Evolutionary conservation across 2,888 invertebrate genomes (phyloP).

Genomic region (Archaeoteleia sp.): DNA sequence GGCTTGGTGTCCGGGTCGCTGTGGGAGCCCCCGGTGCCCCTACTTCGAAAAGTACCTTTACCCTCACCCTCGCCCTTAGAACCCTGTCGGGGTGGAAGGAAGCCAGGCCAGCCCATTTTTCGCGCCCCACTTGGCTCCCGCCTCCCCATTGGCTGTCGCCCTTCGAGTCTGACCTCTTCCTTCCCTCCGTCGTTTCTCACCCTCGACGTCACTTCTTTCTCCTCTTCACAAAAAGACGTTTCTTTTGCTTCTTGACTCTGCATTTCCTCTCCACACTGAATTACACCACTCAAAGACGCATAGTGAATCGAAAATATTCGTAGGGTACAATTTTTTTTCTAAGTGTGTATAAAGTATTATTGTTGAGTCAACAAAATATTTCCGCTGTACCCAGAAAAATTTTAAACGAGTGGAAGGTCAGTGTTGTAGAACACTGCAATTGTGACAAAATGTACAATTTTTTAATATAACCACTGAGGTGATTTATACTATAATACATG

Average conservation of each 20-base stretch:
- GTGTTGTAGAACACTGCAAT: no score
- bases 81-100: constrained; percentile 64
- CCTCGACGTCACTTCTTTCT: constrained; percentile 48
- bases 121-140: constrained; percentile 72
- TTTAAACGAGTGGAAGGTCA: no score
- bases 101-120: constrained; percentile 72
- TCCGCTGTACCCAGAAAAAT: no score
- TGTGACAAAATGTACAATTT: no score
- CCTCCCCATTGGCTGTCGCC: constrained; percentile 71
- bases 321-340: background rate
- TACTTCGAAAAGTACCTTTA: constrained; percentile 65
- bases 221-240: constrained; percentile 43
- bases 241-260: constrained; percentile 35
- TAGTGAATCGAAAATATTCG: constrained; percentile 14
- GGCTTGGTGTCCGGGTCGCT: constrained; percentile 67
- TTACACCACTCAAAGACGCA: constrained; percentile 22
- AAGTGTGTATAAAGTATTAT: background rate
- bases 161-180: constrained; percentile 69
- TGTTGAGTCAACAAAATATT: no score
- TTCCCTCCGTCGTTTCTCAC: constrained; percentile 56
- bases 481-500: no score
- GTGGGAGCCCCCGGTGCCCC: constrained; percentile 66
- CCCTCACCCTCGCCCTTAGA: constrained; percentile 65
- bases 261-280: constrained; percentile 35
- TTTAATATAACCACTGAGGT: no score